Percentiles rank a stretch among this genome's conserved stretches.
Evolutionary conservation across 1,140 invertebrate species (phyloP).

Genomic region (Ptiloglossa arizonensis): DNA sequence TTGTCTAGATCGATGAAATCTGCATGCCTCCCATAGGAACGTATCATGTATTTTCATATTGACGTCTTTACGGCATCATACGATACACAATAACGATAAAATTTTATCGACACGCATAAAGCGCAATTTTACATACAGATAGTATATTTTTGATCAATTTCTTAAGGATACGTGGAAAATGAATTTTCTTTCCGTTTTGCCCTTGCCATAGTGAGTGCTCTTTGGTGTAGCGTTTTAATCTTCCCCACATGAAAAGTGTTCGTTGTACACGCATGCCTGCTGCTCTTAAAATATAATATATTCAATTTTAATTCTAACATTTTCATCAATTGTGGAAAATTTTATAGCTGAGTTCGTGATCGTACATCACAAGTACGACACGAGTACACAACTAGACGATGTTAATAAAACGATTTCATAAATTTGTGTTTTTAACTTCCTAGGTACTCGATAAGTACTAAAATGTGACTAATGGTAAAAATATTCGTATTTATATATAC

Average conservation of each 20-base stretch:
- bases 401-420: background rate
- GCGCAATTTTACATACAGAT: background rate
- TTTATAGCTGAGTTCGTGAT: conserved; percentile 10
- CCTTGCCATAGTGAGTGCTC: conserved; percentile 65
- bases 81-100: background rate
- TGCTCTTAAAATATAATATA: conserved; percentile 64
- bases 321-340: conserved; percentile 31
- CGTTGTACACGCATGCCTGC: conserved; percentile 74
- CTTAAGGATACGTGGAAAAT: background rate
- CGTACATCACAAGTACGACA: conserved; percentile 20
- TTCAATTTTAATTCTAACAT: conserved; percentile 37
- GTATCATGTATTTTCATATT: conserved; percentile 24
- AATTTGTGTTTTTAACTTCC: background rate
- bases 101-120: background rate
- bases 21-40: conserved; percentile 5
- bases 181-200: conserved; percentile 49
- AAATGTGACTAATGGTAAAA: background rate
- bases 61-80: conserved; percentile 17
- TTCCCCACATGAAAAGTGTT: conserved; percentile 62
- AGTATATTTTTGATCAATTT: conserved; percentile 8
- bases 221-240: conserved; percentile 68
- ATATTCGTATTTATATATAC: background rate
- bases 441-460: background rate
- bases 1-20: conserved; percentile 16
- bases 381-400: background rate